Evolutionary conservation across 37 sponge, comb jelly and placozoan species (phyloP).

Genomic region (Cliona cf. orientalis): DNA sequence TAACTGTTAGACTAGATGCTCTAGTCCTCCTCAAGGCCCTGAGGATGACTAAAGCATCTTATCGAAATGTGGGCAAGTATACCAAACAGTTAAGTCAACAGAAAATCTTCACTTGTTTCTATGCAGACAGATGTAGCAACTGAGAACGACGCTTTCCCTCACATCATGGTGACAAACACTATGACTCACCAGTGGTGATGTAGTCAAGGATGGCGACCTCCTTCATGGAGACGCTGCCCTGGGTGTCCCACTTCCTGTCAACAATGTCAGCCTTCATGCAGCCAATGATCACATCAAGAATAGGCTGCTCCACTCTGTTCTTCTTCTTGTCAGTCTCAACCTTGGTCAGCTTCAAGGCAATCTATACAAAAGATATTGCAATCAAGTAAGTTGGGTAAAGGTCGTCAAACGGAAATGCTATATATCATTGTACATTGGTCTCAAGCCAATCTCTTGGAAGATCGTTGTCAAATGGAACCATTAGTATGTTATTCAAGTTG

Average conservation of each 20-base stretch:
- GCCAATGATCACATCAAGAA: slow-evolving; percentile 43
- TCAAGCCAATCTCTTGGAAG: too few relatives aligned
- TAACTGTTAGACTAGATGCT: background rate
- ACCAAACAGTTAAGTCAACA: background rate
- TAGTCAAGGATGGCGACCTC: slow-evolving; percentile 59
- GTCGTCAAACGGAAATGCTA: too few relatives aligned
- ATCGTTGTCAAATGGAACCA: too few relatives aligned
- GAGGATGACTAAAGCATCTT: background rate
- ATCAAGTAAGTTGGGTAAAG: too few relatives aligned
- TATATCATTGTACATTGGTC: too few relatives aligned
- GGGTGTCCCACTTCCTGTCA: slow-evolving; percentile 76
- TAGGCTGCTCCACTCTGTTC: slow-evolving; percentile 9
- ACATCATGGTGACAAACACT: background rate
- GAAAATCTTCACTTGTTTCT: background rate
- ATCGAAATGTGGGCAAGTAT: background rate
- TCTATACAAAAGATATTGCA: background rate
- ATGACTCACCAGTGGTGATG: slow-evolving; percentile 56
- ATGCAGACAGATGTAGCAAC: background rate
- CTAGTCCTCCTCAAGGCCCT: background rate
- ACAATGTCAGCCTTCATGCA: slow-evolving; percentile 53
- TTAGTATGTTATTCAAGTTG: too few relatives aligned
- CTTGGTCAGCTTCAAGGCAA: slow-evolving; percentile 38
- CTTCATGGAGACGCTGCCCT: slow-evolving; percentile 53
- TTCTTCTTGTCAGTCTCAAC: slow-evolving; percentile 1
- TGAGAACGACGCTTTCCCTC: background rate